phyloP scores from a whole-genome alignment of 2,888 invertebrate species.

The Luffia ferchaultella region DNA sequence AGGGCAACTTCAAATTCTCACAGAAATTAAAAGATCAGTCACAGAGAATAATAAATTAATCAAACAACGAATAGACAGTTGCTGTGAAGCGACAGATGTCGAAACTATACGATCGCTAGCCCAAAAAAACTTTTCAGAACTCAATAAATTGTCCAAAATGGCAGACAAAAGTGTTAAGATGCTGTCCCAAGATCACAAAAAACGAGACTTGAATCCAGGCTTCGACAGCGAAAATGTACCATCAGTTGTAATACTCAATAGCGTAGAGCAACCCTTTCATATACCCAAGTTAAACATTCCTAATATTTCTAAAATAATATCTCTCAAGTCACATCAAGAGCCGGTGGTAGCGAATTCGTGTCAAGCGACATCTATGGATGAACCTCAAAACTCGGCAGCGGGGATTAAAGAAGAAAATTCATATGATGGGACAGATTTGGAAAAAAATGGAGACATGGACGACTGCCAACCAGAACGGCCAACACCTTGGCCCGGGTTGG shows the following conservation, averaged over 20 bases:
- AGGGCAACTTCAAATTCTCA: conserved; percentile 43
- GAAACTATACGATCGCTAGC: conserved; percentile 44
- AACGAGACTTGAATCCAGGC: conserved; percentile 45
- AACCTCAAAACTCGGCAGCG: conserved; percentile 40
- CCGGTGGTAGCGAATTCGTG: conserved; percentile 22
- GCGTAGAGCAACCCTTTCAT: conserved; percentile 21
- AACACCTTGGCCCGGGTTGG: conserved; percentile 54
- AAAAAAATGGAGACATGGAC: conserved; percentile 23
- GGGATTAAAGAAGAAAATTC: conserved; percentile 26
- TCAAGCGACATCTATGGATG: conserved; percentile 52
- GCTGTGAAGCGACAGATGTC: conserved; percentile 22
- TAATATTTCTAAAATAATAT: conserved; percentile 44
- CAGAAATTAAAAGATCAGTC: conserved; percentile 50
- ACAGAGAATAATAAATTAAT: conserved; percentile 54
- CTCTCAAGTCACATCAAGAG: conserved; percentile 35
- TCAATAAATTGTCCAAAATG: conserved; percentile 52
- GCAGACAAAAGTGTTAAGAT: conserved; percentile 52
- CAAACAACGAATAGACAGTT: conserved; percentile 41
- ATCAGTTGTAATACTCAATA: conserved; percentile 19
- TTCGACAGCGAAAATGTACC: conserved; percentile 49
- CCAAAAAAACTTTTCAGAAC: conserved; percentile 53
- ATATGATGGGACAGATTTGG: conserved; percentile 12
- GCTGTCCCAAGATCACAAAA: conserved; percentile 37
- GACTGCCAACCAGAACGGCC: conserved; percentile 30
- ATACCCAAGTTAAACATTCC: conserved; percentile 45